Base-by-base conservation (phyloP, 2,797 vertebrate genomes). In the Paramormyrops hopkinsi region DNA sequence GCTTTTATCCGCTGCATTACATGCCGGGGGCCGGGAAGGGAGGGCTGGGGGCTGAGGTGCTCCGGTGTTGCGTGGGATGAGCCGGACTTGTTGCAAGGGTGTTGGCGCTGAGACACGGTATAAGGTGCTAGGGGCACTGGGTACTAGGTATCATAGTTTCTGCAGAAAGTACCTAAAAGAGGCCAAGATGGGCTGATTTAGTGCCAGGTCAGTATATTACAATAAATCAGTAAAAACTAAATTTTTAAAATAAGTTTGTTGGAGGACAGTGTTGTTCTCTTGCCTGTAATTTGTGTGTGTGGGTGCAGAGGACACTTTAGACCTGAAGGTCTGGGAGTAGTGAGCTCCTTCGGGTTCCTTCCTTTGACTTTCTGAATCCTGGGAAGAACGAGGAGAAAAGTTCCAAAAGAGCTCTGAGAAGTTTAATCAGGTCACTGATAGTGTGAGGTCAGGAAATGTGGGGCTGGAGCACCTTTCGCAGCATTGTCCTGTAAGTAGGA, bases 131-230 rank as follows among this genome's bases (percentile, higher is more conserved):
- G 12, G 29, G 29, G 11, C 65, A 73, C 65, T 73, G 19, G 41
- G 73, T 82, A 11, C 19, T 44, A 82, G 37, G 37, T 82, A 46
- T 46, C 41, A 82, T 17, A n/a, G 17, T 82, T 82, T 46, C 76
- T 44, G 19, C 76, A 82, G 76, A 82, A 82, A 82, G 41, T 82
- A 82, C 76, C 41, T 82, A 82, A 82, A 82, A 82, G 76, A n/a
- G 33, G 69, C 33, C 69, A 76, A 82, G 41, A 22, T 12, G 17
- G 2, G 19, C 76, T 46, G 76, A 82, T 82, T 76, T 82, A 41
- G 19, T 46, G 14, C 41, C 41, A 44, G 41, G 29, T 44, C 41
- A 44, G 76, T 82, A 46, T 46, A 82, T 82, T 44, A 82, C 33
- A 76, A 14, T 37, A 37, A 41, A 76, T 41, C 14, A 37, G 11